These are phyloP conservation scores for Leptinotarsa defecta DNA, from an alignment of 1,140 invertebrate species.

Conservation along the genomic window DNA sequence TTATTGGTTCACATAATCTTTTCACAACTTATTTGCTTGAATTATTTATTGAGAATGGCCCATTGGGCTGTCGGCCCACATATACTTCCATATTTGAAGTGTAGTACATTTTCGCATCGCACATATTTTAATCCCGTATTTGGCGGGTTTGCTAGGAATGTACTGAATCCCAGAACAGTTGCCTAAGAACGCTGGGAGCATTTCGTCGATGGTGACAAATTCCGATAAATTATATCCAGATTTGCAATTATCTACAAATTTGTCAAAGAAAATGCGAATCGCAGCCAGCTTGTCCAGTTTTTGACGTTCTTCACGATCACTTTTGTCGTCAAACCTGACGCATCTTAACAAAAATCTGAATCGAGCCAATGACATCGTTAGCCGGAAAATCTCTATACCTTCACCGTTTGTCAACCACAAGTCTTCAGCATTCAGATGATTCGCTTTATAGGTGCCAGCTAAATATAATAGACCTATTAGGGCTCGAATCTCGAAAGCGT, in stretches of 20 bases:
- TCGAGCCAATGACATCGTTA: slow-evolving; percentile 45
- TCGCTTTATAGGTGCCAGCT: slow-evolving; percentile 19
- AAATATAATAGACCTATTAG: too few species aligned
- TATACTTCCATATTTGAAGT: too few species aligned
- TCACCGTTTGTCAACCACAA: slow-evolving; percentile 44
- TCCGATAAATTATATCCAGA: slow-evolving; percentile 28
- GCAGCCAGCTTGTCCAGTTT: slow-evolving; percentile 36
- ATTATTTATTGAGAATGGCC: too few species aligned
- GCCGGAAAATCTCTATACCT: slow-evolving; percentile 49
- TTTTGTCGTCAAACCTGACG: slow-evolving; percentile 15
- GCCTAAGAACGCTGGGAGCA: slow-evolving; percentile 52
- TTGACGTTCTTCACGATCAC: too few species aligned
- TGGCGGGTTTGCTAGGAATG: slow-evolving; percentile 57
- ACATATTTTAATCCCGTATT: too few species aligned
- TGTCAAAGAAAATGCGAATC: slow-evolving; percentile 41
- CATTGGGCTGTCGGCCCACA: too few species aligned
- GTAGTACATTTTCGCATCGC: too few species aligned
- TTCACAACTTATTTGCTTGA: too few species aligned
- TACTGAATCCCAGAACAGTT: slow-evolving; percentile 55
- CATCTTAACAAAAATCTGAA: slow-evolving; percentile 50
- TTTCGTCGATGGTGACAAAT: slow-evolving; percentile 10
- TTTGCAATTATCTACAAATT: slow-evolving; percentile 46
- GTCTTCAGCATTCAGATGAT: slow-evolving; percentile 40
- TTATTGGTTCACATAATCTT: too few species aligned
- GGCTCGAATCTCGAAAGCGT: too few species aligned